phyloP scores from a whole-genome alignment of 2,888 invertebrate genomes.

The Sipunculus nudus region DNA sequence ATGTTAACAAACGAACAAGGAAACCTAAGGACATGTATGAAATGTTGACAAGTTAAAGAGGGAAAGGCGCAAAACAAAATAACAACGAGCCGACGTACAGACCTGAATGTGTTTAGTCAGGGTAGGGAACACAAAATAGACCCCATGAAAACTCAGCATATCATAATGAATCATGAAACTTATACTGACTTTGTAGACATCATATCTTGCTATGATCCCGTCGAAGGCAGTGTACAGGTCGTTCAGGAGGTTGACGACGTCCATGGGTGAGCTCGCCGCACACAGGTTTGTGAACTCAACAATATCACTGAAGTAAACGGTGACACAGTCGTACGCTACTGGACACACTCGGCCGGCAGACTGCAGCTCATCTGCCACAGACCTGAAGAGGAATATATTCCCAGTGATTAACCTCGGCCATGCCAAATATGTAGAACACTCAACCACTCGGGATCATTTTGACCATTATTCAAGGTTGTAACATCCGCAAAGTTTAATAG shows the following conservation, averaged over 20 bases:
- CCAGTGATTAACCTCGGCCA: no score
- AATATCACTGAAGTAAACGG: slow-evolving; percentile 32
- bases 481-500: no score
- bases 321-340: slow-evolving; percentile 24
- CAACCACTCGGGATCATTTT: no score
- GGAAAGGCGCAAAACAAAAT: no score
- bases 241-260: no score
- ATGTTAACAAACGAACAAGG: no score
- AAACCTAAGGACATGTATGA: no score
- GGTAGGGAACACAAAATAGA: neutral
- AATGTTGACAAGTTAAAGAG: no score
- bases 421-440: no score
- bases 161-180: neutral
- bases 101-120: neutral
- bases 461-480: no score
- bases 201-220: no score
- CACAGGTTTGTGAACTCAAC: slow-evolving; percentile 29
- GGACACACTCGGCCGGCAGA: slow-evolving; percentile 21
- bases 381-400: slow-evolving; percentile 26
- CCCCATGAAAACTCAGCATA: neutral
- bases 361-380: slow-evolving; percentile 26
- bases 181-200: neutral
- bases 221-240: no score
- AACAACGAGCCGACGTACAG: neutral
- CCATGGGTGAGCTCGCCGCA: slow-evolving; percentile 24